phyloP scores from a whole-genome alignment of 2,113 vertebrate species.

The Alosa alosa region DNA sequence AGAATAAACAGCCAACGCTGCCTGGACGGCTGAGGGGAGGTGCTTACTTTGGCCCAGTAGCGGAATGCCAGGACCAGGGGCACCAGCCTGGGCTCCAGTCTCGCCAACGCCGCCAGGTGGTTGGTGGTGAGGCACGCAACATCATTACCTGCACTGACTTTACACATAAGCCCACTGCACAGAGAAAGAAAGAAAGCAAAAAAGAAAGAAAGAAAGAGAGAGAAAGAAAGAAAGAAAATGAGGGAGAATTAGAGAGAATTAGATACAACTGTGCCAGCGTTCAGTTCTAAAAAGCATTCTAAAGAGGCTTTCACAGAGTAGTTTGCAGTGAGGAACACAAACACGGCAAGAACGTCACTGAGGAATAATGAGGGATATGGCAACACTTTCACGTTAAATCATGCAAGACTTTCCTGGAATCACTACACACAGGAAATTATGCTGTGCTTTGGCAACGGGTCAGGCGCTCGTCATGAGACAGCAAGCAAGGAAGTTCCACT shows the following conservation, averaged over 20 bases:
- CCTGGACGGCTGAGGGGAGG: not conserved
- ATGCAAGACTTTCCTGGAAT: not conserved
- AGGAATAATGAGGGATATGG: not conserved
- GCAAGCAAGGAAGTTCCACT: slow-evolving; percentile 31
- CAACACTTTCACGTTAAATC: not conserved
- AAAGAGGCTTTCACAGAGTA: no score
- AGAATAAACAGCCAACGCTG: not conserved
- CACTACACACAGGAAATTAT: not conserved
- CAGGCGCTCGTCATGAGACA: not conserved
- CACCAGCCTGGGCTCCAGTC: slow-evolving; percentile 86
- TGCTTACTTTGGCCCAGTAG: slow-evolving; percentile 91
- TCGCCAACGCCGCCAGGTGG: slow-evolving; percentile 87
- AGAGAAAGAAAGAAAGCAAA: not conserved
- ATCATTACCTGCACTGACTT: slow-evolving; percentile 96
- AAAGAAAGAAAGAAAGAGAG: not conserved
- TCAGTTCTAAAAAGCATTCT: no score
- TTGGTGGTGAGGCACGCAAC: slow-evolving; percentile 96
- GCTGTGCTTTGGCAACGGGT: not conserved
- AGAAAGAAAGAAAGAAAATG: not conserved
- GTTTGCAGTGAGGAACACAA: not conserved
- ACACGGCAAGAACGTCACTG: not conserved
- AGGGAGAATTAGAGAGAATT: no score
- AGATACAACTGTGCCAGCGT: no score
- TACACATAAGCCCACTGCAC: slow-evolving; percentile 85
- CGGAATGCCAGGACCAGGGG: slow-evolving; percentile 95